Percentiles rank a stretch among this genome's conserved stretches.
phyloP scores from a whole-genome alignment of 1,140 invertebrate species.

The Zaprionus nigranus region DNA sequence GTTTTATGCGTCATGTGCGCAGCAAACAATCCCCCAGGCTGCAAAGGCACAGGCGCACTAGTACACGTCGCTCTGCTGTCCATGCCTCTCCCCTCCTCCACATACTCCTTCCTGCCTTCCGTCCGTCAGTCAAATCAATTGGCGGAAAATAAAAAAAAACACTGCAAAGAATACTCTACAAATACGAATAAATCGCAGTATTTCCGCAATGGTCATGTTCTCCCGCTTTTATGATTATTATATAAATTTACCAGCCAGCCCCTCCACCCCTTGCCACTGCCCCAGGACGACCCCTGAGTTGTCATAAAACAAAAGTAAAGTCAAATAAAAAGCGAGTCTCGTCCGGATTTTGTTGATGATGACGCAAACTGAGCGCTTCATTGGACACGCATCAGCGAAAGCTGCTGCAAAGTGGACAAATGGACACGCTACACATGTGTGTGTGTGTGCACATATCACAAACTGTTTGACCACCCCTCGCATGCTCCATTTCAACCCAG shows the following conservation, averaged over 20 bases:
- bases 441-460: slow-evolving; percentile 30
- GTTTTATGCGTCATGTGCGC: slow-evolving; percentile 68
- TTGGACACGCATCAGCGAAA: slow-evolving; percentile 41
- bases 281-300: slow-evolving; percentile 28
- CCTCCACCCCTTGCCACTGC: neutral
- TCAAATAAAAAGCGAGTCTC: slow-evolving; percentile 67
- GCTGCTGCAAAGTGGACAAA: slow-evolving; percentile 29
- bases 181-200: slow-evolving; percentile 79
- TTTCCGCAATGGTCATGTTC: slow-evolving; percentile 77
- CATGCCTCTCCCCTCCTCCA: slow-evolving; percentile 3
- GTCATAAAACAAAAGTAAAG: slow-evolving; percentile 57
- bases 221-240: slow-evolving; percentile 78
- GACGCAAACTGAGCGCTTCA: slow-evolving; percentile 65
- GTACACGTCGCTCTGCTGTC: neutral
- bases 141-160: slow-evolving; percentile 69
- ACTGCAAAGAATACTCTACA: slow-evolving; percentile 55
- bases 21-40: slow-evolving; percentile 55
- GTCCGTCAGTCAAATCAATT: slow-evolving; percentile 74
- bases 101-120: slow-evolving; percentile 6
- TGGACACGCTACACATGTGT: neutral
- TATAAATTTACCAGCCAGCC: slow-evolving; percentile 61
- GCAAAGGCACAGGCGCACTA: slow-evolving; percentile 1
- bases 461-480: neutral
- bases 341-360: slow-evolving; percentile 49
- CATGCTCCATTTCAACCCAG: neutral